Base-by-base conservation (phyloP, 1,140 invertebrate species). In the Solenopsis invicta region DNA sequence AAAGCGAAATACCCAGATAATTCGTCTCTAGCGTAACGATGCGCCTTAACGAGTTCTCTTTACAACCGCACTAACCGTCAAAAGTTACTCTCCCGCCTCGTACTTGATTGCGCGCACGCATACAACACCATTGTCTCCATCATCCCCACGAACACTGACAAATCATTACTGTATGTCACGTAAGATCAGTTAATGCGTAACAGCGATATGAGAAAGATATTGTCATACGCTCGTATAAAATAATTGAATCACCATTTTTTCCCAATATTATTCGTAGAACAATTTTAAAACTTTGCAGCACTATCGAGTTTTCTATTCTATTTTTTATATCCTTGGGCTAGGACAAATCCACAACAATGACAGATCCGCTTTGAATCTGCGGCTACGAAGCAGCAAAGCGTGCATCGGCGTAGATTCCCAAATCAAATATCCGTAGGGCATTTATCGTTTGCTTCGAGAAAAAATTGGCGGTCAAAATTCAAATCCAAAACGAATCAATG, bases 381-480 rank as follows among this genome's bases (percentile, higher is more conserved):
- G 52, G 10, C n/a, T 59, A 61, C 24, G n/a, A 18, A 45, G 54
- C 29, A 24, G 54, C 5, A 75, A 84, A 75, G 18, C 48, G 41
- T 75, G 13, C 54, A 50, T 84, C 69, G 12, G 48, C 6, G n/a
- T n/a, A 72, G 69, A 8, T 74, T 45, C 6, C 24, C n/a, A 61
- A 8, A 9, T 61, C 45, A 84, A 84, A 75, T 50, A 75, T 62
- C 29, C 41, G 6, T 61, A 59, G 66, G 67, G 6, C 8, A 75
- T 37, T 84, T 10, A 24, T 29, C 37, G 24, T 16, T 74, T 61
- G 52, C 54, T 29, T 37, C 67, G 41, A 18, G 18, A 48, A 50
- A 74, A 61, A 61, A 74, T 75, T 52, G 16, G 24, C 48, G n/a
- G 48, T 74, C 41, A 82, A 61, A 84, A 29, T 74, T 61, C 13